Evolutionary conservation across 2,797 vertebrate genomes (phyloP).

Genomic region (Vespertilio murinus): DNA sequence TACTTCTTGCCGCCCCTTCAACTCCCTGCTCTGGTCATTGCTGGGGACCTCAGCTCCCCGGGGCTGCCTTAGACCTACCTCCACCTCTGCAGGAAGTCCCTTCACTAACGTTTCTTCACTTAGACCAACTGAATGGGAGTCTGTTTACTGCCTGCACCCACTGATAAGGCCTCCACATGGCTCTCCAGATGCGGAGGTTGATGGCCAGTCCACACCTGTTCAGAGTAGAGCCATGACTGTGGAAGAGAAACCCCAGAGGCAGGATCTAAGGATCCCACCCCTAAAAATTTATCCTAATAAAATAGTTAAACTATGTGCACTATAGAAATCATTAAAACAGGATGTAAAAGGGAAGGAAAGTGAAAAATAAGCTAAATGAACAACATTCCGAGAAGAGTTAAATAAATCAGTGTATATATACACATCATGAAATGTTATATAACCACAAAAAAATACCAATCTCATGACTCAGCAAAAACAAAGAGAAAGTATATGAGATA

Average conservation of each 20-base stretch:
- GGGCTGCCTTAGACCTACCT: too few species aligned
- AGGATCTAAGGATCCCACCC: neutral
- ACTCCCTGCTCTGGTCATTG: neutral
- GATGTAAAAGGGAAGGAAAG: neutral
- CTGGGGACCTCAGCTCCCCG: neutral
- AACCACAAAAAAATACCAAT: neutral
- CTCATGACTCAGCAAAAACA: neutral
- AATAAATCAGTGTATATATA: neutral
- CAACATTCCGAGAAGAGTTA: neutral
- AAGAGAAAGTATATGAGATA: neutral
- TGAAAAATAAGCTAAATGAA: neutral
- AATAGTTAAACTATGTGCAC: neutral
- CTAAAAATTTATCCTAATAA: neutral
- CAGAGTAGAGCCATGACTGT: too few species aligned
- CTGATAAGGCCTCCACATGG: neutral
- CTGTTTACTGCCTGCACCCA: neutral
- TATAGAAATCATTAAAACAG: neutral
- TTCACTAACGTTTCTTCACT: neutral
- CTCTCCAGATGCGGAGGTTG: neutral
- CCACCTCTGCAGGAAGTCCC: neutral
- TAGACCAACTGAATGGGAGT: neutral
- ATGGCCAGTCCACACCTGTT: too few species aligned
- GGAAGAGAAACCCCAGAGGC: too few species aligned
- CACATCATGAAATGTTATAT: neutral
- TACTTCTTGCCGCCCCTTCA: neutral